Conservation (phyloP, 2,888 invertebrate species). For the Hipparchia semele region DNA sequence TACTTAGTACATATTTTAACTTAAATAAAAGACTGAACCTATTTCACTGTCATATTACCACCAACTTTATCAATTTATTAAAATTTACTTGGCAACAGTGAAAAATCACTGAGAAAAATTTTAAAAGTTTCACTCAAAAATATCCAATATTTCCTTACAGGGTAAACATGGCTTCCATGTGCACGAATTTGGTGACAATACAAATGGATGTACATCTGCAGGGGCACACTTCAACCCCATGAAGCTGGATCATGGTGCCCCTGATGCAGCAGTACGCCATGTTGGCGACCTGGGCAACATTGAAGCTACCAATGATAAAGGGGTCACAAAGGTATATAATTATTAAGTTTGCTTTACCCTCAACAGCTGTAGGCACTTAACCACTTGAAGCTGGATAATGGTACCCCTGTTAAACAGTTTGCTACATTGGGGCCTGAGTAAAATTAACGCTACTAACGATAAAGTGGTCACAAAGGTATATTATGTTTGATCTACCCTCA, state of each 20-base stretch:
- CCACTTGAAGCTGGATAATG: too few relatives aligned
- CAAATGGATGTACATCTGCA: constrained; percentile 97
- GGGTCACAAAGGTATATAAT: constrained; percentile 78
- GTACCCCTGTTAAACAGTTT: too few relatives aligned
- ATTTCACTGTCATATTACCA: too few relatives aligned
- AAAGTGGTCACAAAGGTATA: too few relatives aligned
- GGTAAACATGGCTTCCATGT: constrained; percentile 94
- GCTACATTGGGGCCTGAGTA: too few relatives aligned
- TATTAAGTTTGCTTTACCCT: background rate
- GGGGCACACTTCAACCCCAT: constrained; percentile 96
- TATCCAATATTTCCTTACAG: constrained; percentile 45
- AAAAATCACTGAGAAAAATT: too few relatives aligned
- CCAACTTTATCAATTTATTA: too few relatives aligned
- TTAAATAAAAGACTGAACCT: background rate
- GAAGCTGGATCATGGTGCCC: constrained; percentile 92
- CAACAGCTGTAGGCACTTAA: too few relatives aligned
- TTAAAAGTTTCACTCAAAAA: background rate
- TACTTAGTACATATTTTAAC: background rate
- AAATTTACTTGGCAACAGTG: too few relatives aligned
- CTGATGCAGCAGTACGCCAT: constrained; percentile 88
- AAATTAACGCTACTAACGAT: too few relatives aligned
- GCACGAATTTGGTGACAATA: constrained; percentile 98
- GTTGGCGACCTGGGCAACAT: constrained; percentile 96
- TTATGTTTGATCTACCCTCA: too few relatives aligned
- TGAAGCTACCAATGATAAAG: constrained; percentile 84